Percentiles rank a stretch among this genome's conserved stretches.
These are phyloP conservation scores for Drosophila carrolli DNA, from an alignment of 1,140 invertebrate genomes.

Conservation along the genomic window DNA sequence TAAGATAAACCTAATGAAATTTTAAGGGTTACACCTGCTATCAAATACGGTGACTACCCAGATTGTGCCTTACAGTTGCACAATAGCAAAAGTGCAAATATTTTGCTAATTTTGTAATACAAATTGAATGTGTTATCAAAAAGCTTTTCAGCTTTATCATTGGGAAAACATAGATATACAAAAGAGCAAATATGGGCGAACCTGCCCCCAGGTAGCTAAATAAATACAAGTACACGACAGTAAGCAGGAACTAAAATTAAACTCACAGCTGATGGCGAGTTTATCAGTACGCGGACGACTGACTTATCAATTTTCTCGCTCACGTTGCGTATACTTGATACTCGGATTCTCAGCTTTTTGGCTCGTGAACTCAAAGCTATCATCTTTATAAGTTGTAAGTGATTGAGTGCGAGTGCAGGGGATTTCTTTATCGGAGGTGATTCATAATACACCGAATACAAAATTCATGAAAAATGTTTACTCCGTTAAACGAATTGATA, in stretches of 20 bases:
- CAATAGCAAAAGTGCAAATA: constrained; percentile 47
- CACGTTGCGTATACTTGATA: constrained; percentile 60
- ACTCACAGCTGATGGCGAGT: constrained; percentile 32
- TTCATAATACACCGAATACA: constrained; percentile 14
- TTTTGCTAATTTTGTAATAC: constrained; percentile 45
- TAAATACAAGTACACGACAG: constrained; percentile 17
- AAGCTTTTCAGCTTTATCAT: constrained; percentile 32
- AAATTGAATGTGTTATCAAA: constrained; percentile 43
- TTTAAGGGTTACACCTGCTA: constrained; percentile 74
- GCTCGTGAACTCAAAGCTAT: constrained; percentile 22
- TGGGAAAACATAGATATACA: constrained; percentile 33
- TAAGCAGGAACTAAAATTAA: constrained; percentile 33
- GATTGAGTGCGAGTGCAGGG: constrained; percentile 12
- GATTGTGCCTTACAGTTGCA: constrained; percentile 18
- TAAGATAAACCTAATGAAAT: constrained; percentile 78
- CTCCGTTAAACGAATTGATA: constrained; percentile 23
- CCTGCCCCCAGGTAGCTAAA: constrained; percentile 27
- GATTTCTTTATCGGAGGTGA: constrained; percentile 30
- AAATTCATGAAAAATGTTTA: constrained; percentile 6
- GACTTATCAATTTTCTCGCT: constrained; percentile 10
- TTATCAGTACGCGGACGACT: background rate
- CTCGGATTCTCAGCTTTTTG: constrained; percentile 15
- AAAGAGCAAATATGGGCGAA: constrained; percentile 1
- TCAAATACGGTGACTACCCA: constrained; percentile 42
- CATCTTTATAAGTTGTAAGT: constrained; percentile 5